Conservation (phyloP, 2,113 vertebrate species). For the Malurus cyaneus region DNA sequence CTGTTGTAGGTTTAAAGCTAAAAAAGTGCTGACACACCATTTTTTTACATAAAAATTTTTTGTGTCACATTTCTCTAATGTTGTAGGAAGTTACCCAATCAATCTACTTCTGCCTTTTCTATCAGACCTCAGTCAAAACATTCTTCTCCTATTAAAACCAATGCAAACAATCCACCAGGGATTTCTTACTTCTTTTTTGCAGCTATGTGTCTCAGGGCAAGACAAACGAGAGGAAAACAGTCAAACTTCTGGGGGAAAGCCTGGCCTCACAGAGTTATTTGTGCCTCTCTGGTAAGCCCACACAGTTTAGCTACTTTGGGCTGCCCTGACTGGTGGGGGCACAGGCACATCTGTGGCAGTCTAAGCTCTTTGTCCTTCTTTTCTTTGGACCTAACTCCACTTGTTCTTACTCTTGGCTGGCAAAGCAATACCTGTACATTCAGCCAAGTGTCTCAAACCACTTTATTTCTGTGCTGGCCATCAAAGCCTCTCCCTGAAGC, state of each 20-base stretch:
- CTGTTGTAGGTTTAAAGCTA: background rate
- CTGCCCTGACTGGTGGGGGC: background rate
- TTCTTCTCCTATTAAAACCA: background rate
- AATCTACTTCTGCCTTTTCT: background rate
- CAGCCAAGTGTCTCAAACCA: background rate
- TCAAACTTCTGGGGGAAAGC: background rate
- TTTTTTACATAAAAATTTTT: background rate
- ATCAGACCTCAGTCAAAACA: background rate
- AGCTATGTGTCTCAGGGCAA: background rate
- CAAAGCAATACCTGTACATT: background rate
- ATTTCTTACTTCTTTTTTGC: background rate
- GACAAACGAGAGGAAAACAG: background rate
- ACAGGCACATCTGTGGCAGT: background rate
- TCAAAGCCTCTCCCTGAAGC: background rate
- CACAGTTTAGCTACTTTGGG: background rate
- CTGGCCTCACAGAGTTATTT: background rate
- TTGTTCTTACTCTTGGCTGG: background rate
- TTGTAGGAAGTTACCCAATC: background rate
- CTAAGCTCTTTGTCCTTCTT: background rate
- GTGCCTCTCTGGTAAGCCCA: background rate
- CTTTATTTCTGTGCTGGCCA: fast-evolving
- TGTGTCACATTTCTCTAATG: background rate
- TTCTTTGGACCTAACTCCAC: too few species aligned
- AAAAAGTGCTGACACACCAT: background rate
- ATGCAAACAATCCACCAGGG: background rate